Percentiles rank a stretch among this genome's conserved stretches.
phyloP scores from a whole-genome alignment of 2,888 invertebrate species.

The Arrhopalites spinosus region DNA sequence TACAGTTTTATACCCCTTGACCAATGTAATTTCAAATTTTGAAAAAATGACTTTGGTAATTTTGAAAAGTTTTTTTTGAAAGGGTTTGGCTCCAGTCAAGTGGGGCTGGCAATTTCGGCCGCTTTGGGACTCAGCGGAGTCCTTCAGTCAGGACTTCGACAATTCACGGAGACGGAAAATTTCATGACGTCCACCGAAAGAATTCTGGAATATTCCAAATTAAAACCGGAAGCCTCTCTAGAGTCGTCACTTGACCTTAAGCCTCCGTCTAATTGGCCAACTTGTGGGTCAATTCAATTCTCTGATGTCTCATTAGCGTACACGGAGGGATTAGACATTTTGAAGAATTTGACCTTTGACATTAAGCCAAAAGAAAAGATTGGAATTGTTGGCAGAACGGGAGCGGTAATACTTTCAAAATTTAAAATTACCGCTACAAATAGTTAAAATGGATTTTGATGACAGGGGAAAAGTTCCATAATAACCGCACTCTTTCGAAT shows the following conservation, averaged over 20 bases:
- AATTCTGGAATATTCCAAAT: constrained; percentile 47
- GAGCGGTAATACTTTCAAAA: neutral
- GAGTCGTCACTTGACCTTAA: constrained; percentile 39
- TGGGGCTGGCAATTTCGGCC: too few species aligned
- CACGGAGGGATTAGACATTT: constrained; percentile 20
- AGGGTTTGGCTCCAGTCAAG: too few species aligned
- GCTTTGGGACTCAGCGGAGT: too few species aligned
- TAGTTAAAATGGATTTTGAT: constrained; percentile 59
- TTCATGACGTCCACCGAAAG: constrained; percentile 50
- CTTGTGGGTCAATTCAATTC: constrained; percentile 4
- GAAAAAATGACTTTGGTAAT: too few species aligned
- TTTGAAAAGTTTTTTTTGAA: too few species aligned
- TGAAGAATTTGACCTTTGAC: constrained; percentile 11
- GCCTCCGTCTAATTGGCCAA: constrained; percentile 45
- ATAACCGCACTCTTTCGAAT: constrained; percentile 87
- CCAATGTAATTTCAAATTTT: too few species aligned
- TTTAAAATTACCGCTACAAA: neutral
- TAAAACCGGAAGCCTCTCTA: constrained; percentile 49
- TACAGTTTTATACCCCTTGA: constrained; percentile 72
- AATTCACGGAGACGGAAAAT: constrained; percentile 52
- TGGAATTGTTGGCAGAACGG: constrained; percentile 43
- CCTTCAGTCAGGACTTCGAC: constrained; percentile 16
- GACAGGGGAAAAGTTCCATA: constrained; percentile 89
- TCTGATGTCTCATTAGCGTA: constrained; percentile 15
- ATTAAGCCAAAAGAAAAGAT: constrained; percentile 15